Evolutionary conservation across 2,888 invertebrate genomes (phyloP), one percentile per base, ranked within the genome.

Genomic region (Leptura quadrifasciata): DNA sequence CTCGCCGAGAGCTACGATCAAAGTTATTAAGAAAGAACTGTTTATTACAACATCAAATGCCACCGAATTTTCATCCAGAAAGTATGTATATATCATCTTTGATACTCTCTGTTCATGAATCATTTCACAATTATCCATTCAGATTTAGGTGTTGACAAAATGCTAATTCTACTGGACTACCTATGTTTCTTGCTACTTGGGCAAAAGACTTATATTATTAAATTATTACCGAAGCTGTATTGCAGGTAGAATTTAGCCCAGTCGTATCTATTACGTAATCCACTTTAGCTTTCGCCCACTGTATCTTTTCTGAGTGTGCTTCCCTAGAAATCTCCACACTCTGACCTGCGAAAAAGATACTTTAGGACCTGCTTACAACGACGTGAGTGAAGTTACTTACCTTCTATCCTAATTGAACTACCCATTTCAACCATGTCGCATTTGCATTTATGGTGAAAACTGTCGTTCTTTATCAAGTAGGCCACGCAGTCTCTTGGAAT

Each of bases 261-360:
- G 82, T 81, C 10, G 82, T 81, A 67, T 82, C 82, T 10, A 82
- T 77, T 24, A 82, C 52, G 31, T 81, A 81, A 0, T 82, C 82
- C 0, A 80, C 72, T 4, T 72, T 69, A 72, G 76, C 76, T 47
- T 81, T 80, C 39, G 70, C 57, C 82, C 82, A 82, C 5, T 78
- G 81, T n/a, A 81, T 78, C 64, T 79, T 81, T 8, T 80, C 76
- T 3, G 76, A 10, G 18, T 74, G 71, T 9, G 20, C 6, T 58
- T 78, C 80, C 57, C 75, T 73, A 5, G 75, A 68, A 18, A 79
- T 69, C 20, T 81, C 79, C 39, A 82, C 61, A 8, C 78, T 76
- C 47, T 77, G 78, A 9, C 81, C 82, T 82, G 58, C 9, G 61
- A 24, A 68, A 61, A 12, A n/a, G 24, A 21, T 24, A 20, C 3